Evolutionary conservation across 2,888 invertebrate species (phyloP).

Genomic region (Hemicrepidius hirtus): DNA sequence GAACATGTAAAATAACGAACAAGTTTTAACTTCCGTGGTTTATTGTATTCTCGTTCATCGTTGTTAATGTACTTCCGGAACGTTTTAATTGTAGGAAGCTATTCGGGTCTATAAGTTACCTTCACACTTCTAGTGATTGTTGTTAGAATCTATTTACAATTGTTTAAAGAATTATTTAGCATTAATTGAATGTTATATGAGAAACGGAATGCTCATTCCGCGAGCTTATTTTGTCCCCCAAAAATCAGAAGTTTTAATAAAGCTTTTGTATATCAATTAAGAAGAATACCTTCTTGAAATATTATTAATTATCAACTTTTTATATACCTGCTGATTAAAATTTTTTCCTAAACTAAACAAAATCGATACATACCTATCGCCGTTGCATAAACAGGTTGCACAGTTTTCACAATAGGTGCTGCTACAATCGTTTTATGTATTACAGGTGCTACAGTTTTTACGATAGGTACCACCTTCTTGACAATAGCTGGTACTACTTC

Average conservation of each 20-base stretch:
- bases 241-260: too few species aligned
- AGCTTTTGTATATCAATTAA: too few species aligned
- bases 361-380: conserved; percentile 58
- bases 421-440: conserved; percentile 70
- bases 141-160: too few species aligned
- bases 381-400: conserved; percentile 54
- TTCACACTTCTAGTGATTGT: too few species aligned
- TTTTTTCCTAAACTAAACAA: too few species aligned
- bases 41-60: conserved; percentile 3
- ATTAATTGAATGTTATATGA: too few species aligned
- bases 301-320: too few species aligned
- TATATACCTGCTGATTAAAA: too few species aligned
- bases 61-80: background rate
- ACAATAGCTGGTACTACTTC: conserved; percentile 61
- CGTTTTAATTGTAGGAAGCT: background rate
- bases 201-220: too few species aligned
- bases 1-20: background rate
- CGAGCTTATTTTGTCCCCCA: too few species aligned
- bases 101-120: background rate
- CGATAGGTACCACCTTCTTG: conserved; percentile 63
- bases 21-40: conserved; percentile 3
- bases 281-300: too few species aligned
- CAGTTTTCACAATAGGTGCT: conserved; percentile 59
- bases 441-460: conserved; percentile 63
- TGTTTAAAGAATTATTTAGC: too few species aligned